Conservation (phyloP, 2,113 vertebrate genomes). For the Cyphomyrus discorhynchus region DNA sequence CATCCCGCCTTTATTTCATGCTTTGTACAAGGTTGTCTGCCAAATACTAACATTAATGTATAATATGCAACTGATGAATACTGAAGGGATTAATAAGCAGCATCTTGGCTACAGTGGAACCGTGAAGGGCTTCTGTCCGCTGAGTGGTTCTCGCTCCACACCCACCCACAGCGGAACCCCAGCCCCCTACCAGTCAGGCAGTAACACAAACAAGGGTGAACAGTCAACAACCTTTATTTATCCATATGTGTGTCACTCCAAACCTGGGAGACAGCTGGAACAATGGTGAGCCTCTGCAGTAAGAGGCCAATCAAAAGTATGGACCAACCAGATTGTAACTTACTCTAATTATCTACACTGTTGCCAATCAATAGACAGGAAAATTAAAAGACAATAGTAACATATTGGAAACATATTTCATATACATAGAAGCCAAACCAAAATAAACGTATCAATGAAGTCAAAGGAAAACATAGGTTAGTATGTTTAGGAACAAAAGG, state of each 20-base stretch:
- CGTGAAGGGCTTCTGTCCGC: not conserved
- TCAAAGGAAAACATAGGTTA: conserved; percentile 65
- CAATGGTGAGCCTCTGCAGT: conserved; percentile 49
- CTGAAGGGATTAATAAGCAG: not conserved
- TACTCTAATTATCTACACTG: conserved; percentile 47
- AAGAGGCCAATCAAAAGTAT: conserved; percentile 53
- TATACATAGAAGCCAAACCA: conserved; percentile 60
- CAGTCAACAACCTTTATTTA: conserved; percentile 73
- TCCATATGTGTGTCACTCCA: conserved; percentile 67
- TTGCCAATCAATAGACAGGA: conserved; percentile 52
- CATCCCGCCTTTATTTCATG: not conserved
- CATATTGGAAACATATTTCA: conserved; percentile 61
- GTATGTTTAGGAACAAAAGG: conserved; percentile 57
- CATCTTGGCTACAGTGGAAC: not conserved
- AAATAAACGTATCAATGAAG: conserved; percentile 45
- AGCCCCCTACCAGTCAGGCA: not conserved
- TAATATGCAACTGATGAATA: not conserved
- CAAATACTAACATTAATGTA: not conserved
- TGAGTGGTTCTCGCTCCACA: not conserved
- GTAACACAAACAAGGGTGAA: conserved; percentile 28
- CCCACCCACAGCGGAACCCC: not conserved
- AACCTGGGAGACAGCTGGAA: conserved; percentile 52
- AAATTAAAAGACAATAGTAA: conserved; percentile 61
- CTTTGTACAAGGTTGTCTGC: not conserved
- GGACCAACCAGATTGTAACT: conserved; percentile 56